Evolutionary conservation across 1,140 invertebrate species (phyloP), one percentile per base, ranked within the genome.

Genomic region (Lepidotrigona ventralis): DNA sequence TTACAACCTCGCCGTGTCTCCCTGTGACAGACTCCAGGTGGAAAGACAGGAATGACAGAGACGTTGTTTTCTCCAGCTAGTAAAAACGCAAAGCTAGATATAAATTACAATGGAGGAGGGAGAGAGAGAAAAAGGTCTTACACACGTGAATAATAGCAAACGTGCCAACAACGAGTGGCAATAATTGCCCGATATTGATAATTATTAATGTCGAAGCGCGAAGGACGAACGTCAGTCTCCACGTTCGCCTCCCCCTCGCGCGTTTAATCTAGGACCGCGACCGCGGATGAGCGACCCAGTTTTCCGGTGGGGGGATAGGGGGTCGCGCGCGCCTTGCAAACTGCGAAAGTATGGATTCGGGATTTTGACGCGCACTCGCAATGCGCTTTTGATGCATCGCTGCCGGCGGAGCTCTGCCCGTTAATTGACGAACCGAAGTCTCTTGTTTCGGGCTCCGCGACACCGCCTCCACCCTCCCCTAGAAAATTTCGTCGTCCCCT

Each of bases 311-410:
- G 39, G 39, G 39, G 39, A 46, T 33, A 6, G 39, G 39, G 39
- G 75, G 74, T 21, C 12, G 73, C 74, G 19, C 74, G 68, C 77
- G 68, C 77, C 81, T 82, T 78, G 76, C 58, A 83, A 79, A 79
- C 76, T 79, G 76, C 76, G 76, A 79, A 79, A 79, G 75, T 83
- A 83, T 83, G 81, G 81, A 83, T 83, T 79, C 58, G 81, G 39
- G 69, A 83, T 83, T 83, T 83, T 72, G 68, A 78, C 81, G 75
- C 81, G 81, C 81, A 83, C 76, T 79, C 81, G 81, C 76, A 79
- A 71, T 79, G 76, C 75, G 81, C 81, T 83, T 83, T 83, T 83
- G 76, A 83, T 79, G 81, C 81, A 83, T 83, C 51, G 68, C 56
- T 53, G 64, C 26, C 64, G 72, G 64, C 26, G 73, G 26, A 29